phyloP scores from a whole-genome alignment of 2,797 vertebrate genomes.

The Knipowitschia caucasica region DNA sequence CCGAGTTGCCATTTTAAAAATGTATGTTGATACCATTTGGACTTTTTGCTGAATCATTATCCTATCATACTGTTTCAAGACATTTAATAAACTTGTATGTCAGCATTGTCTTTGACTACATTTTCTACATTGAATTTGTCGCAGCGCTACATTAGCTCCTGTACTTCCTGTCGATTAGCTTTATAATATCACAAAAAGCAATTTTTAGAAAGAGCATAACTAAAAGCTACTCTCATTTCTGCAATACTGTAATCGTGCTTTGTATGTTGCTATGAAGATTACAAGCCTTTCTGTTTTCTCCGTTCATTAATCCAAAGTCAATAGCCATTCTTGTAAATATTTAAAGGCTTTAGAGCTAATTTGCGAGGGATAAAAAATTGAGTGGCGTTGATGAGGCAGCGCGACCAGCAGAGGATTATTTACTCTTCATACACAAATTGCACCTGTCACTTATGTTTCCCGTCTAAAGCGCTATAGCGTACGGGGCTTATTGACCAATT shows the following conservation, averaged over 20 bases:
- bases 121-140: constrained; percentile 16
- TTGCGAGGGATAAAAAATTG: constrained; percentile 62
- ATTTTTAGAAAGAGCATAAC: constrained; percentile 49
- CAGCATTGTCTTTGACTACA: neutral
- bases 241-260: constrained; percentile 32
- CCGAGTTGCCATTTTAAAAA: no score
- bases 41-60: no score
- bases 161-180: constrained; percentile 19
- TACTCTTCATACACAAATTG: constrained; percentile 53
- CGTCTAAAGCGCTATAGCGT: constrained; percentile 31
- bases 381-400: constrained; percentile 40
- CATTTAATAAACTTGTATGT: neutral
- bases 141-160: constrained; percentile 31
- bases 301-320: constrained; percentile 66
- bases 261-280: constrained; percentile 44
- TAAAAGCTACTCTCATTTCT: constrained; percentile 29
- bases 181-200: constrained; percentile 38
- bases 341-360: constrained; percentile 61
- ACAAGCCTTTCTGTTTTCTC: constrained; percentile 36
- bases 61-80: neutral
- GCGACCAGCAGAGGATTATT: constrained; percentile 47
- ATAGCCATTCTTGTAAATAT: constrained; percentile 74
- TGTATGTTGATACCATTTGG: no score
- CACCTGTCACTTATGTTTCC: constrained; percentile 32
- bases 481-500: constrained; percentile 47